Conservation (phyloP, 2,797 vertebrate genomes). For the Arctocebus calabarensis region DNA sequence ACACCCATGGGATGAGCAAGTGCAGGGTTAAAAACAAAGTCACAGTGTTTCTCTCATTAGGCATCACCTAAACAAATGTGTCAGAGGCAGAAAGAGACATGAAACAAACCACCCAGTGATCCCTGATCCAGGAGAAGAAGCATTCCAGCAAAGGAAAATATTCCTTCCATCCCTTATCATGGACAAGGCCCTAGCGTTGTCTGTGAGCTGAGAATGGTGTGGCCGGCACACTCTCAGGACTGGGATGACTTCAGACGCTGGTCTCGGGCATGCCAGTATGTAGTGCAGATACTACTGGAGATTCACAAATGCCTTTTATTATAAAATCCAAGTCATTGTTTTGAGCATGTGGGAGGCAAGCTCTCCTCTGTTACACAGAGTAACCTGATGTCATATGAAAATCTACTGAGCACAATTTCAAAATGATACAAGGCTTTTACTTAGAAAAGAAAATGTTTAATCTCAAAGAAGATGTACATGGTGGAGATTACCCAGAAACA, state of each 20-base stretch:
- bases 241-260: neutral
- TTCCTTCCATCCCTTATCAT: neutral
- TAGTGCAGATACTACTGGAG: neutral
- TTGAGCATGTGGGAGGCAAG: neutral
- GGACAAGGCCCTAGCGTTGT: neutral
- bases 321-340: neutral
- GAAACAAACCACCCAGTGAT: neutral
- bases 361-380: neutral
- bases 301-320: neutral
- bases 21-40: neutral
- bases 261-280: fast-evolving
- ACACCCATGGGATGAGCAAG: neutral
- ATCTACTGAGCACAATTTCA: neutral
- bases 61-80: neutral
- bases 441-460: slow-evolving; percentile 14
- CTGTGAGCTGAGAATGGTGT: neutral
- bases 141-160: neutral
- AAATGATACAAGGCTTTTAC: neutral
- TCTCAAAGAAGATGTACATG: neutral
- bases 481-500: neutral
- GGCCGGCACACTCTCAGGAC: no score
- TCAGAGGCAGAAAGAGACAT: neutral
- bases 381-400: neutral
- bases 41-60: neutral
- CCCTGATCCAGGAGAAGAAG: neutral